These are phyloP conservation scores for Canis aureus DNA, from an alignment of 2,113 vertebrate genomes.

Conservation along the genomic window DNA sequence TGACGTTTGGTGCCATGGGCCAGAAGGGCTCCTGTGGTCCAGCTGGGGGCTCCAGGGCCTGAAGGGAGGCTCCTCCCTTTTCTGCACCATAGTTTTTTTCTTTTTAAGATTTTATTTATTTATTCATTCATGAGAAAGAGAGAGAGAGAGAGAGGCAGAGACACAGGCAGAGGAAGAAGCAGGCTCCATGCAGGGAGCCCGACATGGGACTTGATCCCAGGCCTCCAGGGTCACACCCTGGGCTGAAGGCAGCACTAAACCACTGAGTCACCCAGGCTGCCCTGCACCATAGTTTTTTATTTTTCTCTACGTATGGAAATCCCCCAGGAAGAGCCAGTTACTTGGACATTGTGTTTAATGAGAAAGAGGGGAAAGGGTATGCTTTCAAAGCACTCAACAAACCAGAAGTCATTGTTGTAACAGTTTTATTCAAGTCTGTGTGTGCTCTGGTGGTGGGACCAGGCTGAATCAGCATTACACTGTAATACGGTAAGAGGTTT, in stretches of 20 bases:
- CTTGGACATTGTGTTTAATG: not conserved
- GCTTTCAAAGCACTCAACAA: conserved; percentile 29
- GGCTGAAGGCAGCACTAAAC: no score
- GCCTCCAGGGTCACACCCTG: no score
- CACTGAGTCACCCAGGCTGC: no score
- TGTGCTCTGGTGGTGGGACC: conserved; percentile 95
- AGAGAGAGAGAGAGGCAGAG: no score
- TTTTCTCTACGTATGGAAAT: not conserved
- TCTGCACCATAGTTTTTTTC: not conserved
- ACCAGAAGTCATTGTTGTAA: conserved; percentile 80
- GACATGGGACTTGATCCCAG: no score
- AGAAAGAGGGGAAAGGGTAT: not conserved
- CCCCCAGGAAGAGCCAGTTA: not conserved
- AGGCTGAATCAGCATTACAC: conserved; percentile 91
- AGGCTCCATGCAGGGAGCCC: no score
- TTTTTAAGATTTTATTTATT: no score
- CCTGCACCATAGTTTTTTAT: not conserved
- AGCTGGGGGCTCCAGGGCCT: not conserved
- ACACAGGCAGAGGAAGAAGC: no score
- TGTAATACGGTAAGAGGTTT: conserved; percentile 88
- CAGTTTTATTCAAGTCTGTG: conserved; percentile 96
- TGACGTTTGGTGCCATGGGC: fast-evolving
- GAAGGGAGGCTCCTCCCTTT: not conserved
- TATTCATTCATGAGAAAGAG: no score
- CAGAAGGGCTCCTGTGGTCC: not conserved